Conservation (phyloP, 2,113 vertebrate species). For the Dasyprocta punctata region DNA sequence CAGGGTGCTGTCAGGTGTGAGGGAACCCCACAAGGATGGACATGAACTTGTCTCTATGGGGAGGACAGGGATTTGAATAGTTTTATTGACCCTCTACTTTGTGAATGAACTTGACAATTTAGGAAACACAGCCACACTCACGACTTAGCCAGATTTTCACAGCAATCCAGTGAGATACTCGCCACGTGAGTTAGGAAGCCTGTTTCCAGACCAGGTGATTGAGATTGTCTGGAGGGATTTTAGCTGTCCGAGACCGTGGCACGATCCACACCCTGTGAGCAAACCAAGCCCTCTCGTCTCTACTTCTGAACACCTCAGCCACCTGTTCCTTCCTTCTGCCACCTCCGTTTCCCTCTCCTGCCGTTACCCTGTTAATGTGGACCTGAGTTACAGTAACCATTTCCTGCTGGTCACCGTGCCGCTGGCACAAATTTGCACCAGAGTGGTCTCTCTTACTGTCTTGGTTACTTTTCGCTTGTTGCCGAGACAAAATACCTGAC, state of each 20-base stretch:
- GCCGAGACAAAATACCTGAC: too few species aligned
- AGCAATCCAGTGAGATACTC: background rate
- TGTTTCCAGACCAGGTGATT: background rate
- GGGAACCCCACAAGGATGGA: background rate
- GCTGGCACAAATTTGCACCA: background rate
- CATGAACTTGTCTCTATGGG: background rate
- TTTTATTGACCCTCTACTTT: background rate
- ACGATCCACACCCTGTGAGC: background rate
- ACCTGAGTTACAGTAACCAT: background rate
- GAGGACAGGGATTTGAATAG: background rate
- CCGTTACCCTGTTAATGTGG: background rate
- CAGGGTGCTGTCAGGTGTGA: background rate
- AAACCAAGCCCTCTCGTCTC: background rate
- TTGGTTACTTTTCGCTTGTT: too few species aligned
- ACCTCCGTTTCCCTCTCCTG: background rate
- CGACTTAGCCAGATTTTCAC: background rate
- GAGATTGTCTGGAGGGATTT: background rate
- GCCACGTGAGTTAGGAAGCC: background rate
- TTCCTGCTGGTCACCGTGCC: background rate
- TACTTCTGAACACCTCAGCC: background rate
- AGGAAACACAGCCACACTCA: background rate
- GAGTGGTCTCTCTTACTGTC: background rate
- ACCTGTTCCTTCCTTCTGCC: conserved; percentile 26
- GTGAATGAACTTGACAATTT: conserved; percentile 4
- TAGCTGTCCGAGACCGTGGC: background rate